Conservation (phyloP, 2,888 invertebrate genomes). For the Andricus curvator region DNA sequence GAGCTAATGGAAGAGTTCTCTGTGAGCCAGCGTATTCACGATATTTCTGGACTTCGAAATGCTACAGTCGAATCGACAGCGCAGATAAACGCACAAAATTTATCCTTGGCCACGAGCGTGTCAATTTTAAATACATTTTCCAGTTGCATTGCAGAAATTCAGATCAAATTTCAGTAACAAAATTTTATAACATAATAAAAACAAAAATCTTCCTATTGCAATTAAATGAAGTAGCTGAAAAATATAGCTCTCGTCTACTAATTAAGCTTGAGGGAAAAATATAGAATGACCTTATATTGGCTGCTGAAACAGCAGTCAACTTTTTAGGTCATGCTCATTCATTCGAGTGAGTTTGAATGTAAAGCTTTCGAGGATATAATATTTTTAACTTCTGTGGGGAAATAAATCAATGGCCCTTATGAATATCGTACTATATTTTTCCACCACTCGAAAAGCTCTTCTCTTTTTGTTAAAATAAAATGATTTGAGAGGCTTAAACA, state of each 20-base stretch:
- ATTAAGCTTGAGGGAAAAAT: not conserved
- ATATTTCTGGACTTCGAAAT: constrained; percentile 65
- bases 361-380: constrained; percentile 6
- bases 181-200: not conserved
- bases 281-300: not conserved
- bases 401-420: constrained; percentile 29
- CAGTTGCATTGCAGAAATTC: not conserved
- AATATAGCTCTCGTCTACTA: not conserved
- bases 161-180: not conserved
- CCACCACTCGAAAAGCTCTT: not conserved
- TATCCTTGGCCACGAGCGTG: constrained; percentile 59
- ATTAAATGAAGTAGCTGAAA: not conserved
- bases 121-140: constrained; percentile 60
- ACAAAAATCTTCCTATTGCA: not conserved
- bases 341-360: constrained; percentile 5
- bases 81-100: constrained; percentile 65
- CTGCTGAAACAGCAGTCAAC: constrained; percentile 5
- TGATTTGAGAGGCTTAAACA: not conserved
- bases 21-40: constrained; percentile 57
- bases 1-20: constrained; percentile 63
- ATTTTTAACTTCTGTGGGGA: constrained; percentile 23
- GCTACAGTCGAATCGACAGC: constrained; percentile 60
- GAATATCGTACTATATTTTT: constrained; percentile 14
- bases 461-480: not conserved
- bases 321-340: constrained; percentile 22